phyloP scores from a whole-genome alignment of 2,888 invertebrate genomes.

The Trissoscelio sp. region DNA sequence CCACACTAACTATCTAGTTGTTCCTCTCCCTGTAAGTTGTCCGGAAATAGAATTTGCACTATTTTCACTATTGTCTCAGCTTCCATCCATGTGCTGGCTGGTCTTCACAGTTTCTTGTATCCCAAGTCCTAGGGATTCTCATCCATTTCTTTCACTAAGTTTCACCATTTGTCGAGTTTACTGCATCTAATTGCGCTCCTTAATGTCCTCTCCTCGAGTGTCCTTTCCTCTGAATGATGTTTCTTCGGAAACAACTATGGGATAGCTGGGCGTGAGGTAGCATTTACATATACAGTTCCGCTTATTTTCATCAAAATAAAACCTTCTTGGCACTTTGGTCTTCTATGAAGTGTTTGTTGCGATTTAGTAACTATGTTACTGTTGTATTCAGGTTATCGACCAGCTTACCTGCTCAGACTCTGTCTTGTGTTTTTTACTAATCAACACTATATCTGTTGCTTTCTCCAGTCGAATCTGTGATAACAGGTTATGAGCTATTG shows the following conservation, averaged over 20 bases:
- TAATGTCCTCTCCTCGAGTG: too few species aligned
- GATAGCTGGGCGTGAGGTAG: constrained; percentile 61
- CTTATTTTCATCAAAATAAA: constrained; percentile 49
- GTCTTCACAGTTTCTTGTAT: background rate
- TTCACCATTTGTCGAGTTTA: background rate
- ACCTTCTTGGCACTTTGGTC: constrained; percentile 21
- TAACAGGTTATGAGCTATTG: constrained; percentile 57
- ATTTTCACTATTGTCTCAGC: background rate
- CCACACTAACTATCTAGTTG: too few species aligned
- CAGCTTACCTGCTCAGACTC: constrained; percentile 21
- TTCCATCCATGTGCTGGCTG: background rate
- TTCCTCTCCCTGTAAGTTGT: background rate
- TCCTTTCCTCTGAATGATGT: background rate
- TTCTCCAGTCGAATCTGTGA: constrained; percentile 40
- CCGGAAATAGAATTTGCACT: background rate
- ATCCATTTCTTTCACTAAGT: too few species aligned
- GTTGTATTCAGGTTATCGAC: constrained; percentile 46
- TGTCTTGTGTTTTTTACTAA: constrained; percentile 39
- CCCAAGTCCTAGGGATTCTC: background rate
- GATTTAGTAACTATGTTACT: constrained; percentile 53
- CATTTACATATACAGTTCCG: constrained; percentile 25
- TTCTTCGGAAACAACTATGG: constrained; percentile 31
- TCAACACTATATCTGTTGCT: constrained; percentile 1
- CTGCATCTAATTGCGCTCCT: background rate
- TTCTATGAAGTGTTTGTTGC: background rate